Conservation (phyloP, 1,140 invertebrate genomes). For the Idris sp. region DNA sequence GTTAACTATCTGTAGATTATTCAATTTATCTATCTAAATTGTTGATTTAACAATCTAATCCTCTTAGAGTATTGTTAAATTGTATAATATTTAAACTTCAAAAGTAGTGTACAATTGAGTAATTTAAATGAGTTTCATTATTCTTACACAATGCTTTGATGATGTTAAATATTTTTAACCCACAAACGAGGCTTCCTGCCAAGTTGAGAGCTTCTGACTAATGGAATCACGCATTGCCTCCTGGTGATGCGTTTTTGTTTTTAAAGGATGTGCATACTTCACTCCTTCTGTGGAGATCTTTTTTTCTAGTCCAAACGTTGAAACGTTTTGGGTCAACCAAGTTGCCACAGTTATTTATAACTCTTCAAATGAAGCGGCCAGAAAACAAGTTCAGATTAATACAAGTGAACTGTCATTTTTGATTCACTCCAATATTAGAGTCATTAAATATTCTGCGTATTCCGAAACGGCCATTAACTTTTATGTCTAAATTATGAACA, state of each 20-base stretch:
- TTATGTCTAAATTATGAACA: conserved; percentile 51
- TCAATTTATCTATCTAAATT: too few species aligned
- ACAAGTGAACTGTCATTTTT: too few species aligned
- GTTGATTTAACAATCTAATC: too few species aligned
- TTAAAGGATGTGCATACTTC: conserved; percentile 11
- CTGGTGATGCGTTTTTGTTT: conserved; percentile 68
- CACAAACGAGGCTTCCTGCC: conserved; percentile 44
- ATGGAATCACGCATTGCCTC: conserved; percentile 73
- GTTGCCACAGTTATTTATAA: conserved; percentile 71
- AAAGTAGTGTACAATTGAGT: too few species aligned
- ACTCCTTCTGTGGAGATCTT: neutral
- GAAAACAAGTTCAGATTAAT: too few species aligned
- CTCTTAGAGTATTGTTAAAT: too few species aligned
- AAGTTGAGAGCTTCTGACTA: conserved; percentile 72
- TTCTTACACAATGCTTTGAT: conserved; percentile 16
- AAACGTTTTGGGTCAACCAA: conserved; percentile 46
- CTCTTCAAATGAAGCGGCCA: too few species aligned
- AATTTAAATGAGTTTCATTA: conserved; percentile 28
- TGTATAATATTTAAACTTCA: too few species aligned
- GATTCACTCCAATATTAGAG: too few species aligned
- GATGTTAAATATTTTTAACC: conserved; percentile 52
- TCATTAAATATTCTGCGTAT: conserved; percentile 38
- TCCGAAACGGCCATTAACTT: conserved; percentile 31
- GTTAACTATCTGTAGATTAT: too few species aligned
- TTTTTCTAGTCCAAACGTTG: conserved; percentile 41